phyloP scores from a whole-genome alignment of 2,888 invertebrate genomes.

The Epicampocera succincta region DNA sequence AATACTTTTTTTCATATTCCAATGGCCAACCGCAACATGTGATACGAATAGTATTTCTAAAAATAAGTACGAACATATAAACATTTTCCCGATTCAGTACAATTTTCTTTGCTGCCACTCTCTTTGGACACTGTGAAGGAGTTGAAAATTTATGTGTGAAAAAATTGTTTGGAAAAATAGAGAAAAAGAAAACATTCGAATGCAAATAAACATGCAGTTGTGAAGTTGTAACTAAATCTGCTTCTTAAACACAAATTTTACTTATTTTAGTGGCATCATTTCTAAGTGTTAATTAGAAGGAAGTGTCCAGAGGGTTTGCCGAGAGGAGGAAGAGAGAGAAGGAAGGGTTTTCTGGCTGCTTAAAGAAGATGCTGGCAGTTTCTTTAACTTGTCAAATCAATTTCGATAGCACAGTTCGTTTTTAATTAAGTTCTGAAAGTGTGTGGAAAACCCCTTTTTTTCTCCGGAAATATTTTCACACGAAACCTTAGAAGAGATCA shows the following conservation, averaged over 20 bases:
- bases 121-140: slow-evolving; percentile 27
- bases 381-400: not conserved
- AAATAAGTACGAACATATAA: not conserved
- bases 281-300: slow-evolving; percentile 56
- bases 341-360: slow-evolving; percentile 9
- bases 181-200: slow-evolving; percentile 12
- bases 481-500: slow-evolving; percentile 47
- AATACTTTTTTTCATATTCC: slow-evolving; percentile 32
- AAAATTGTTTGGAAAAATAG: slow-evolving; percentile 33
- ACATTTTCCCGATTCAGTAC: slow-evolving; percentile 5
- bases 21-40: slow-evolving; percentile 61
- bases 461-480: slow-evolving; percentile 40
- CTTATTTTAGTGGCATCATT: slow-evolving; percentile 34
- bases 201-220: slow-evolving; percentile 28
- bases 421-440: slow-evolving; percentile 48
- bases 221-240: slow-evolving; percentile 48
- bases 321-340: slow-evolving; percentile 29
- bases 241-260: slow-evolving; percentile 22
- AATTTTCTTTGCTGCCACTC: slow-evolving; percentile 15
- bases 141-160: slow-evolving; percentile 66
- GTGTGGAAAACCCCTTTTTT: slow-evolving; percentile 56
- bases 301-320: slow-evolving; percentile 34
- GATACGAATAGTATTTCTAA: slow-evolving; percentile 27
- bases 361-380: slow-evolving; percentile 57
- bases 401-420: slow-evolving; percentile 24